Evolutionary conservation across 2,888 invertebrate species (phyloP).

Genomic region (Metalampra italica): DNA sequence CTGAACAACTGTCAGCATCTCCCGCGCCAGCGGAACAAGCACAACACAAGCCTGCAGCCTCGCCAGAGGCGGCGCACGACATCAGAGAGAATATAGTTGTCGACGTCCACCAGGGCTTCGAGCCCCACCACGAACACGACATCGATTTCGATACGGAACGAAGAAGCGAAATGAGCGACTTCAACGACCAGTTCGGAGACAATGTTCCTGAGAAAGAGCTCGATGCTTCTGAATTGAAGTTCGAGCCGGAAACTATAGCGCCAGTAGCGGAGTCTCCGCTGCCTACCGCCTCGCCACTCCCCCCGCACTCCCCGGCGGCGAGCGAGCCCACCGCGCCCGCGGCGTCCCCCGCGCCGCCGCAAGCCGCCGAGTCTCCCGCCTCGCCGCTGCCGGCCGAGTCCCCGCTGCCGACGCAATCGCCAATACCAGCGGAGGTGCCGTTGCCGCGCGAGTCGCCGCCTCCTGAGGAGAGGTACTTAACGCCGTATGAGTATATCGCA

Average conservation of each 20-base stretch:
- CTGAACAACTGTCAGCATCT: constrained; percentile 21
- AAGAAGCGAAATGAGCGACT: constrained; percentile 12
- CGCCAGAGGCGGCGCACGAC: constrained; percentile 29
- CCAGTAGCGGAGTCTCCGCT: constrained; percentile 18
- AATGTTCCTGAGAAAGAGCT: not conserved
- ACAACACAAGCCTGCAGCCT: constrained; percentile 5
- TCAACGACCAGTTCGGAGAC: not conserved
- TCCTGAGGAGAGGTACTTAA: constrained; percentile 10
- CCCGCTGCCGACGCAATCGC: constrained; percentile 15
- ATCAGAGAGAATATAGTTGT: constrained; percentile 27
- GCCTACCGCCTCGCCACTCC: constrained; percentile 19
- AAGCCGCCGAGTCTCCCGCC: constrained; percentile 12
- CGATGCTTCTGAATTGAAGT: constrained; percentile 10
- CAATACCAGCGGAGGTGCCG: constrained; percentile 25
- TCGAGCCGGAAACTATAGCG: constrained; percentile 8
- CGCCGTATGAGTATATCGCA: too few relatives aligned
- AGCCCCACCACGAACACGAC: constrained; percentile 10
- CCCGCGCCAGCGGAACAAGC: constrained; percentile 6
- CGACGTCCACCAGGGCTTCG: constrained; percentile 33
- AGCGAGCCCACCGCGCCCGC: constrained; percentile 19
- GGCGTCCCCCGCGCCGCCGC: not conserved
- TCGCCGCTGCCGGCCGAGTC: constrained; percentile 19
- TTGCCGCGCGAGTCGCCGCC: constrained; percentile 28
- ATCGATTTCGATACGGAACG: constrained; percentile 11
- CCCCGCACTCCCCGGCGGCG: constrained; percentile 19